Percentiles rank a stretch among this genome's conserved stretches.
These are phyloP conservation scores for Pteruthius melanotis DNA, from an alignment of 2,113 vertebrate species.

Conservation along the genomic window DNA sequence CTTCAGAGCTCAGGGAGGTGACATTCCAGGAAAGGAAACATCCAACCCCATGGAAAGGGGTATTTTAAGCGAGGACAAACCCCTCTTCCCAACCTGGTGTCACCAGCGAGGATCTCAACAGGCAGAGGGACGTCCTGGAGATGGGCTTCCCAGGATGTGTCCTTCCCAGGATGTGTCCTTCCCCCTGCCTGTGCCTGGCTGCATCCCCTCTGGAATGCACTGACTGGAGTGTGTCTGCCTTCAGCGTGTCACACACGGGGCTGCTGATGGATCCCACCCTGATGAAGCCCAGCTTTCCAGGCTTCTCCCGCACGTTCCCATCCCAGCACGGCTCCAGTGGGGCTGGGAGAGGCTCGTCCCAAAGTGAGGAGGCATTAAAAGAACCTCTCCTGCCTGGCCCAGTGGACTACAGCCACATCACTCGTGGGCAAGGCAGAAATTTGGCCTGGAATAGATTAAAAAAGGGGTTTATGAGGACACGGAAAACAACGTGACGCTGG, in stretches of 20 bases:
- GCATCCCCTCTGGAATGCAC: neutral
- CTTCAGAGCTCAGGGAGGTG: neutral
- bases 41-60: neutral
- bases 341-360: neutral
- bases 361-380: rapidly evolving
- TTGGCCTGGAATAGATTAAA: neutral
- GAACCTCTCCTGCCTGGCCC: neutral
- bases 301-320: neutral
- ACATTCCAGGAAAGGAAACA: neutral
- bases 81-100: too few relatives aligned
- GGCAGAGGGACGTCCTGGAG: neutral
- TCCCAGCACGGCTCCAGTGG: neutral
- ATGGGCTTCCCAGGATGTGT: neutral
- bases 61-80: neutral
- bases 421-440: neutral
- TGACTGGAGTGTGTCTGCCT: neutral
- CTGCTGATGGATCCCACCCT: neutral
- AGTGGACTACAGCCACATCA: rapidly evolving
- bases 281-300: neutral
- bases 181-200: neutral
- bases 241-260: neutral
- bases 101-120: too few relatives aligned
- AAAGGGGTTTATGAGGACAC: neutral
- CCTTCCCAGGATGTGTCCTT: neutral
- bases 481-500: rapidly evolving